Evolutionary conservation across 2,797 vertebrate genomes (phyloP), one percentile per base, ranked within the genome.

Genomic region (Cichlasoma orientale): DNA sequence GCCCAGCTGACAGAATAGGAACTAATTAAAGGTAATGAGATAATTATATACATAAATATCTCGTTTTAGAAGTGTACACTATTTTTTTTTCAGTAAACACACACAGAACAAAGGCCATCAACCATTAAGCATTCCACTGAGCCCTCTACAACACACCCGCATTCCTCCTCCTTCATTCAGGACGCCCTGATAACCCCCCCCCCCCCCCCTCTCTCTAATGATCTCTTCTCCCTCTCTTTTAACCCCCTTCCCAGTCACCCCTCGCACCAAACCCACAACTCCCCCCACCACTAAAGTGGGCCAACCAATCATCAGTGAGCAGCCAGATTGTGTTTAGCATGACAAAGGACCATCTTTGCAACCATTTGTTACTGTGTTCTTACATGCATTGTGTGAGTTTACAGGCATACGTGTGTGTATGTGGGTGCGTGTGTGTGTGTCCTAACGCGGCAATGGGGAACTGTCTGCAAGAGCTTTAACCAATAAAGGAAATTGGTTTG

Each of bases 271-370:
- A 54, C 80, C 79, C 55, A 53, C 73, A 66, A 36, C 10, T 50
- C 25, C 66, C 77, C 74, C 27, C 7, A 56, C 58, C 63, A 36
- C 81, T 83, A 79, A 93, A 94, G 85, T 89, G 87, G 90, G 91
- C 81, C 90, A 92, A 90, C 93, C 91, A 90, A 91, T 92, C 89
- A 74, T 78, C 68, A 41, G n/a, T 2, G 72, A 61, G 77, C 89
- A 78, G 88, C 86, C 92, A 82, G 91, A 83, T 79, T 79, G 86
- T 77, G 77, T 91, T 94, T 95, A 92, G 85, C 95, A 95, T 95
- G 82, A 95, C 94, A 95, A 95, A 94, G 56, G 78, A 82, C 74
- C 80, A 84, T 86, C 82, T 83, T 78, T 84, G 86, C 58, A 81
- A 69, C 84, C 82, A 75, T 80, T 90, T 80, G 82, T 47, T 74